Percentiles rank a stretch among this genome's conserved stretches.
Evolutionary conservation across 2,888 invertebrate genomes (phyloP).

Genomic region (Microctonus hyperodae): DNA sequence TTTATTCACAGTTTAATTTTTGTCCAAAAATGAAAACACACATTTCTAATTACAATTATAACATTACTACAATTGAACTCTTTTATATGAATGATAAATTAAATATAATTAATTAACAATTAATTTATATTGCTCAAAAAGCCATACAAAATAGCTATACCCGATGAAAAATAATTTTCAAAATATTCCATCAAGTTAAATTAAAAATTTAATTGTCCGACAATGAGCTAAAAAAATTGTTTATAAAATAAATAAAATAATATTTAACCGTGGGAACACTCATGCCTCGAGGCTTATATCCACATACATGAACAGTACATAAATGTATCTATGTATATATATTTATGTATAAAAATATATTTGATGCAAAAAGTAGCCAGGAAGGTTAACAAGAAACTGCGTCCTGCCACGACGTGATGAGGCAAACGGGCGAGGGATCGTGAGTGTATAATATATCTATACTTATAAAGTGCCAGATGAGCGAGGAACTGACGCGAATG

Average conservation of each 20-base stretch:
- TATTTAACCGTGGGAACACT: conserved; percentile 31
- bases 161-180: no score
- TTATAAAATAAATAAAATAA: neutral
- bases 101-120: no score
- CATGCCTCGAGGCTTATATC: neutral
- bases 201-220: neutral
- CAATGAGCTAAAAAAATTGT: neutral
- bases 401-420: neutral
- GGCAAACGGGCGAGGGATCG: neutral
- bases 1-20: no score
- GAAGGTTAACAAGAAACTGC: neutral
- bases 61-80: no score
- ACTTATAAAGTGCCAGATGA: neutral
- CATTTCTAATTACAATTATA: no score
- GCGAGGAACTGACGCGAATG: neutral
- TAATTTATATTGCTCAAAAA: no score
- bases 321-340: neutral
- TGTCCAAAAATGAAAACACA: no score
- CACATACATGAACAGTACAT: neutral
- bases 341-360: conserved; percentile 16
- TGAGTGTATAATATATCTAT: neutral
- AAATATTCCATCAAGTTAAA: no score
- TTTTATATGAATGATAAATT: no score
- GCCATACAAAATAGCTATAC: no score
- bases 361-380: conserved; percentile 35